phyloP scores from a whole-genome alignment of 1,140 invertebrate species.

The Drosophila micromelanica region DNA sequence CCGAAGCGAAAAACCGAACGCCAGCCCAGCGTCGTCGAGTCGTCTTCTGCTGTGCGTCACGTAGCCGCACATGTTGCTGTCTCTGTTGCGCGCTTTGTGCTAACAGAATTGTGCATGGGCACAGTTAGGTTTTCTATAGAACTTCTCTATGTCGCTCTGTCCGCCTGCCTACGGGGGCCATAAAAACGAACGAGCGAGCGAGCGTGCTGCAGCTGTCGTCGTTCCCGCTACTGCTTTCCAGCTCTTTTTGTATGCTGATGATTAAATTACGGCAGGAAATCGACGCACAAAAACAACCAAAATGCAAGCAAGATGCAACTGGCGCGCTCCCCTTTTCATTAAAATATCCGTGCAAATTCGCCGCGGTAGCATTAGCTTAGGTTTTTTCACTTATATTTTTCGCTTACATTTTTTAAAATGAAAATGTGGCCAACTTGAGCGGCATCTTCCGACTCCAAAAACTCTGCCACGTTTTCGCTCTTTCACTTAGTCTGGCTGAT shows the following conservation, averaged over 20 bases:
- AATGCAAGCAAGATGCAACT: slow-evolving; percentile 29
- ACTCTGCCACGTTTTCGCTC: slow-evolving; percentile 44
- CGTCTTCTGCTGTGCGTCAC: slow-evolving; percentile 39
- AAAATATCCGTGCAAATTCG: slow-evolving; percentile 35
- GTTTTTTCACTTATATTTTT: slow-evolving; percentile 26
- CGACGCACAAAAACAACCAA: slow-evolving; percentile 32
- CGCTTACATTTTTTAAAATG: slow-evolving; percentile 42
- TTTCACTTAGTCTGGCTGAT: slow-evolving; percentile 14
- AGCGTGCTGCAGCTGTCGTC: slow-evolving; percentile 46
- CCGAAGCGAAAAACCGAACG: slow-evolving; percentile 39
- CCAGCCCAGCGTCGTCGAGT: not conserved
- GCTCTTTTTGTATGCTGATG: slow-evolving; percentile 47
- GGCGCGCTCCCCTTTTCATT: slow-evolving; percentile 34
- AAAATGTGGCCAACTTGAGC: slow-evolving; percentile 26
- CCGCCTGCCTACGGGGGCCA: slow-evolving; percentile 25
- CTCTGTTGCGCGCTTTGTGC: slow-evolving; percentile 27
- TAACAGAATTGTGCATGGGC: slow-evolving; percentile 38
- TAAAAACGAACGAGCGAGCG: slow-evolving; percentile 41
- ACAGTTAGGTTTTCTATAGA: slow-evolving; percentile 52
- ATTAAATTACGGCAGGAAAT: slow-evolving; percentile 59
- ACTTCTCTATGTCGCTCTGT: slow-evolving; percentile 45
- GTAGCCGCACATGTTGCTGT: slow-evolving; percentile 36
- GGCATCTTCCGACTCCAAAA: slow-evolving; percentile 31
- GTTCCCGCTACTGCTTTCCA: slow-evolving; percentile 32
- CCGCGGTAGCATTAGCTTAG: not conserved